These are phyloP conservation scores for Schizopygopsis pylzovi DNA, from an alignment of 2,797 vertebrate genomes.

Conservation along the genomic window DNA sequence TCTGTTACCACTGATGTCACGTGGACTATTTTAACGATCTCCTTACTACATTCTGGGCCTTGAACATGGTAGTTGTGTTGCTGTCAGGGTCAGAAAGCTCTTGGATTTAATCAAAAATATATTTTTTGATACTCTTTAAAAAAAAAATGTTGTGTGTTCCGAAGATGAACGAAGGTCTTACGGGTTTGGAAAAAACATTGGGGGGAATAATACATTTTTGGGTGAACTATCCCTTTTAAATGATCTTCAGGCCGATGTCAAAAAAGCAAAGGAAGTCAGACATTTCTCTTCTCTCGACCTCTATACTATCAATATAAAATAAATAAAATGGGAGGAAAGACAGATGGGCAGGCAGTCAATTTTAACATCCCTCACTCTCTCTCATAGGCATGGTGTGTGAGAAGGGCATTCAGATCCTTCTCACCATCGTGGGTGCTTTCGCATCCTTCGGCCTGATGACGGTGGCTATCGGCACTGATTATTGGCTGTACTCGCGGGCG, in stretches of 20 bases:
- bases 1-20: neutral
- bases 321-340: neutral
- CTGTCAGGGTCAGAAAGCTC: neutral
- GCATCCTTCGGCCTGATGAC: conserved; percentile 96
- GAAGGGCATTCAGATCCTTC: conserved; percentile 92
- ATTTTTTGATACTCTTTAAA: neutral
- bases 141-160: neutral
- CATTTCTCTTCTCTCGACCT: neutral
- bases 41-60: neutral
- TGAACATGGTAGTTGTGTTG: neutral
- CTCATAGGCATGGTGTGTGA: conserved; percentile 88
- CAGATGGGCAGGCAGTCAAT: neutral
- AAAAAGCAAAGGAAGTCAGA: neutral
- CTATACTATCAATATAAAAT: neutral
- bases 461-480: conserved; percentile 94
- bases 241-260: neutral
- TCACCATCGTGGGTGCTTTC: conserved; percentile 93
- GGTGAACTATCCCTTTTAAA: neutral
- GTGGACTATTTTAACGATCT: neutral
- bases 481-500: conserved; percentile 94
- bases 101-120: neutral
- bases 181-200: neutral
- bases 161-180: neutral
- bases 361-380: conserved; percentile 41
- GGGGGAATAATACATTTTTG: neutral